Conservation (phyloP, 1,140 invertebrate species). For the Drosophila novamexicana region DNA sequence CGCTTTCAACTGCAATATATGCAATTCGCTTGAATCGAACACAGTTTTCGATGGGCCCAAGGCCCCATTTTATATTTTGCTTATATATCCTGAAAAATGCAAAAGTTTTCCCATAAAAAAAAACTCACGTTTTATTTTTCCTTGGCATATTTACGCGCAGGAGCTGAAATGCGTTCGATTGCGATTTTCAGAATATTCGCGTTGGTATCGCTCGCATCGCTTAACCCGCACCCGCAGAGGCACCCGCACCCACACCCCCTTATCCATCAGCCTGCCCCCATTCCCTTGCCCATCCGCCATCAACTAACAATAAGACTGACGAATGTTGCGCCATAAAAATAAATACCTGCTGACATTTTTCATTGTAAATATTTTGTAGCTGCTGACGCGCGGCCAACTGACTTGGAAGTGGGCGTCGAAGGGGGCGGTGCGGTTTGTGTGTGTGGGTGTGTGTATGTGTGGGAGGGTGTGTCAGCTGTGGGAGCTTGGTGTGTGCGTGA, state of each 20-base stretch:
- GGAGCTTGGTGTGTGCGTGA: conserved; percentile 38
- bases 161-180: too few species aligned
- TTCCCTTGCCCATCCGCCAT: conserved; percentile 23
- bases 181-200: conserved; percentile 7
- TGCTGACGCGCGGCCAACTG: conserved; percentile 74
- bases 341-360: conserved; percentile 83
- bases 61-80: too few species aligned
- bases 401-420: conserved; percentile 49
- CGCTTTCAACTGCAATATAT: neutral
- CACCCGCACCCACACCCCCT: neutral
- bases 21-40: neutral
- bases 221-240: conserved; percentile 5
- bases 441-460: conserved; percentile 7
- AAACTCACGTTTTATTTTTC: too few species aligned
- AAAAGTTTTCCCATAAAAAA: too few species aligned
- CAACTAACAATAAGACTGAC: conserved; percentile 82
- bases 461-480: conserved; percentile 51
- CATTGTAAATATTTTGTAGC: conserved; percentile 83
- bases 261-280: too few species aligned
- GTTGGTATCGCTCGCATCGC: conserved; percentile 19
- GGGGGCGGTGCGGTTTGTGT: neutral
- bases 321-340: conserved; percentile 81
- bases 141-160: too few species aligned
- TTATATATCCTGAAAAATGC: too few species aligned
- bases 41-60: too few species aligned